Base-by-base conservation (phyloP, 2,113 vertebrate genomes). In the Apteryx owenii region DNA sequence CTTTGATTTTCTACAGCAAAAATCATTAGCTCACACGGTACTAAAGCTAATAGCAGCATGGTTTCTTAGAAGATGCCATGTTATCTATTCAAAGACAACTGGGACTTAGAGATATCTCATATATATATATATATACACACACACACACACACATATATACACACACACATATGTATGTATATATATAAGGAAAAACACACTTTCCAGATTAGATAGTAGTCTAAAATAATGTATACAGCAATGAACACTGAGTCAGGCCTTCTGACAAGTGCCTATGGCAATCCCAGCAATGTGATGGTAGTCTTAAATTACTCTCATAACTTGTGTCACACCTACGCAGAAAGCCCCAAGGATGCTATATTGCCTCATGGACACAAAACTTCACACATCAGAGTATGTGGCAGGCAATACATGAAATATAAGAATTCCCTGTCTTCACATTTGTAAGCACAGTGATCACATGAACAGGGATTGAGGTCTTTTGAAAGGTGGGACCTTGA, bases 271-370 rank as follows among this genome's bases (percentile, higher is more conserved):
- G 46, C 51, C 36, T 58, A 1, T 3, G 13, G 22, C 80, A 60
- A 40, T 72, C 51, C 38, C 58, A 65, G 16, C 61, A 78, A 66
- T 0, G 4, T 0, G 1, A 10, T 19, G 7, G 54, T 20, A 42
- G 19, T 29, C 48, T 46, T 42, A 60, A 88, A 17, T 28, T 68
- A 46, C 17, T 19, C 44, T 25, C 7, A 69, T 68, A 71, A 56
- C 36, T 48, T 10, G 3, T 25, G 72, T 23, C 54, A 46, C 23
- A 38, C 6, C 54, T 68, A 3, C 7, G 17, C 18, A 64, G 60
- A 69, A 86, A 85, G 73, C 17, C 50, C 25, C 36, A 3, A 3
- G 56, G 42, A 25, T 64, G 62, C 33, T 20, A 13, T 12, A 58
- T 7, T 46, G 12, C 31, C 81, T 26, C 18, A 5, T 1, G 9